phyloP scores from a whole-genome alignment of 2,113 vertebrate species.

The Chascanopsetta lugubris region DNA sequence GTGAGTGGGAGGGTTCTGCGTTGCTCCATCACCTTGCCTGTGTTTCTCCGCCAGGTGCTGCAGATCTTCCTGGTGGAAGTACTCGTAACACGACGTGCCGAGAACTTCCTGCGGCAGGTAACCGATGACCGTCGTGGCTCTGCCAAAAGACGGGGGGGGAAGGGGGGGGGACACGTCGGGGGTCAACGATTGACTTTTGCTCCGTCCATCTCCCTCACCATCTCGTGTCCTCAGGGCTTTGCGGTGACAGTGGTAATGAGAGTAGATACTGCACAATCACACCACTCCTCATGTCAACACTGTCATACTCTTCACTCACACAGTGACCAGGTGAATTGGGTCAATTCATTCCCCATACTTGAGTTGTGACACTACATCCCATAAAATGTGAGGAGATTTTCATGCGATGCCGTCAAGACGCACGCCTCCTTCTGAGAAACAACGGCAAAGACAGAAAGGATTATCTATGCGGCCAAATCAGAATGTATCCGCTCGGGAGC shows the following conservation, averaged over 20 bases:
- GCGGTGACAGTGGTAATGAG: neutral
- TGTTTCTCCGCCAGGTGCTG: conserved; percentile 89
- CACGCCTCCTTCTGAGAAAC: conserved; percentile 68
- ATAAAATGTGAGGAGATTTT: conserved; percentile 56
- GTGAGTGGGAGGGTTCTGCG: neutral
- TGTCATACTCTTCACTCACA: conserved; percentile 30
- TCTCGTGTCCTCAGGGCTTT: conserved; percentile 4
- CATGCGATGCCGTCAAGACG: conserved; percentile 62
- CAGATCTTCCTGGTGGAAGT: conserved; percentile 91
- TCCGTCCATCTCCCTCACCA: neutral
- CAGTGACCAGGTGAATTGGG: conserved; percentile 3
- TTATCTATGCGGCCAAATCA: conserved; percentile 43
- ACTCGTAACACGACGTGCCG: conserved; percentile 92
- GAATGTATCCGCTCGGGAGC: neutral
- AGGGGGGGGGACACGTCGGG: neutral
- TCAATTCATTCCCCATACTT: conserved; percentile 46
- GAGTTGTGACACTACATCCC: conserved; percentile 62
- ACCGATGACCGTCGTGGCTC: conserved; percentile 87
- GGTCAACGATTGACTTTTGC: neutral
- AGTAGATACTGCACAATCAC: neutral
- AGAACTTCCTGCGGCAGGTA: conserved; percentile 91
- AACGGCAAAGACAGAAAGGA: conserved; percentile 64
- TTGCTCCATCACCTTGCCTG: conserved; percentile 84
- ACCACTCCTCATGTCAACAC: conserved; percentile 11
- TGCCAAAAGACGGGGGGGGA: too few species aligned